A percentile compares a stretch with the other conserved stretches of the same genome.
Conservation (phyloP, 1,140 invertebrate species). For the Hermetia illucens region DNA sequence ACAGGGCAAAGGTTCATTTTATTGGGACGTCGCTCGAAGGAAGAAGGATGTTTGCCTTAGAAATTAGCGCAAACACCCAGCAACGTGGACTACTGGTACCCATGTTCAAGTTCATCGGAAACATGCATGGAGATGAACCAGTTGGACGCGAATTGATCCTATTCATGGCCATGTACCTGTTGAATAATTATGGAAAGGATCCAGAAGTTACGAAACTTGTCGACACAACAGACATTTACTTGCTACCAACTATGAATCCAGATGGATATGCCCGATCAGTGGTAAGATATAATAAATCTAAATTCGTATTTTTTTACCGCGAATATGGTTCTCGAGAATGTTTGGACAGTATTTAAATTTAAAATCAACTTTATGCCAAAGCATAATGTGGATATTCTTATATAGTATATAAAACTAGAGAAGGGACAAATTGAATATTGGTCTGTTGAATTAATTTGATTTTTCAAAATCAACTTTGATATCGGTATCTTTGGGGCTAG, state of each 20-base stretch:
- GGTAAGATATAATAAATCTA: slow-evolving; percentile 34
- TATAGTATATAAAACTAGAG: no score
- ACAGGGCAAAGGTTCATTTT: background rate
- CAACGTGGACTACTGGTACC: slow-evolving; percentile 45
- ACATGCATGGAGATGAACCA: slow-evolving; percentile 96
- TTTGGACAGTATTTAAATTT: no score
- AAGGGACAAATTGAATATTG: no score
- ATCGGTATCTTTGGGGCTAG: no score
- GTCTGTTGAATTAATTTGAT: no score
- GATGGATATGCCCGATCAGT: slow-evolving; percentile 74
- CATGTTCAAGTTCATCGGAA: slow-evolving; percentile 91
- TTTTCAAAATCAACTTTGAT: no score
- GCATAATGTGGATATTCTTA: no score
- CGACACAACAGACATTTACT: slow-evolving; percentile 71
- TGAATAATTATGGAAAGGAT: slow-evolving; percentile 53
- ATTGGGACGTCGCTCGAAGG: slow-evolving; percentile 66
- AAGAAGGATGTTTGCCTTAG: slow-evolving; percentile 55
- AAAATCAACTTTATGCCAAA: no score
- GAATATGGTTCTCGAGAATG: no score
- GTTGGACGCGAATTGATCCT: slow-evolving; percentile 78
- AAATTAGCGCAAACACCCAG: slow-evolving; percentile 56
- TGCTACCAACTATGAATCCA: slow-evolving; percentile 86
- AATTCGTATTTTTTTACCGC: no score
- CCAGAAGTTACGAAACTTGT: slow-evolving; percentile 54
- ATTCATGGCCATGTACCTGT: slow-evolving; percentile 68